These are phyloP conservation scores for Oryzias woworae DNA, from an alignment of 2,113 vertebrate genomes.

Conservation along the genomic window DNA sequence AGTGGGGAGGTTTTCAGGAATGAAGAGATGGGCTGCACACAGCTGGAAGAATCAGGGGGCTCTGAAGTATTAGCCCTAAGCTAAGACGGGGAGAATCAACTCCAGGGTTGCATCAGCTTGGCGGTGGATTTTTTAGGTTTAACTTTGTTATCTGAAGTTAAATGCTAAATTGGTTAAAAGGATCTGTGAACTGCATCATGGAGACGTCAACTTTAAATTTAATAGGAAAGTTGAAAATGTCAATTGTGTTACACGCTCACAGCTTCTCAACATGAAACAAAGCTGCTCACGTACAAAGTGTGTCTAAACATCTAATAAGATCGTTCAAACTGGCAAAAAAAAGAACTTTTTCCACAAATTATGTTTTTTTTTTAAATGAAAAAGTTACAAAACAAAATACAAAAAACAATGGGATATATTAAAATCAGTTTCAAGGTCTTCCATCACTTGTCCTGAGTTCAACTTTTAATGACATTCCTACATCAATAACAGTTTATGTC, in stretches of 20 bases:
- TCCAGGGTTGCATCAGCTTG: slow-evolving; percentile 48
- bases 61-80: slow-evolving; percentile 54
- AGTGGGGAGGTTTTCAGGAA: slow-evolving; percentile 3
- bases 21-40: slow-evolving; percentile 12
- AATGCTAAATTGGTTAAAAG: slow-evolving; percentile 52
- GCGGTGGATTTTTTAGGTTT: slow-evolving; percentile 40
- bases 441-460: slow-evolving; percentile 16
- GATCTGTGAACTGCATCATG: slow-evolving; percentile 28
- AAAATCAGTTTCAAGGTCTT: slow-evolving; percentile 45
- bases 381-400: slow-evolving; percentile 12
- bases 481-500: slow-evolving; percentile 36
- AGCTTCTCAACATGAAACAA: no score
- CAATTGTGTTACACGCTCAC: slow-evolving; percentile 19
- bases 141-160: slow-evolving; percentile 33
- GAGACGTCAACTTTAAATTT: slow-evolving; percentile 37
- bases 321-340: no score
- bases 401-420: slow-evolving; percentile 14
- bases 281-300: no score
- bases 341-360: no score
- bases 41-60: slow-evolving; percentile 27
- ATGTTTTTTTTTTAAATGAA: neutral
- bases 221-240: slow-evolving; percentile 35
- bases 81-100: slow-evolving; percentile 47
- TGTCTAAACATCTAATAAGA: no score
- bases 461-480: slow-evolving; percentile 42